Evolutionary conservation across 2,113 vertebrate species (phyloP), one percentile per base, ranked within the genome.

Genomic region (Theropithecus gelada): DNA sequence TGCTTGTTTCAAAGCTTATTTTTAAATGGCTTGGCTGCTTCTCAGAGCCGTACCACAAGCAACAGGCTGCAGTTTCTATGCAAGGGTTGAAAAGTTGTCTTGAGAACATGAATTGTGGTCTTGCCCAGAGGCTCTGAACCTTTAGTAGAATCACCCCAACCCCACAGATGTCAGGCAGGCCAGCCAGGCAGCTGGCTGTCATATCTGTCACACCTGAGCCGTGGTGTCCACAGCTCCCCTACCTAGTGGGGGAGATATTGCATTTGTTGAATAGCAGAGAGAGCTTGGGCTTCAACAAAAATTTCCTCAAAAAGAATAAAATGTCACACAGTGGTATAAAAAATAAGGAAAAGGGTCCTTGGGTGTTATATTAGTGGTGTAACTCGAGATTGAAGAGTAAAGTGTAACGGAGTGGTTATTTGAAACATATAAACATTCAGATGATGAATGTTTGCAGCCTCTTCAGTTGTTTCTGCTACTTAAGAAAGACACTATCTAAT

Each of bases 401-500:
- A 64, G 70, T 10, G 38, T 68, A 40, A 40, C 27, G 2, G 38
- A 61, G 25, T 14, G 18, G 45, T 59, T 30, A 8, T n/a, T 73
- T 27, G n/a, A 57, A 73, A 75, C 4, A 18, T 1, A 14, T 10
- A 40, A 23, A 2, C 25, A 59, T 52, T 73, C 40, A 20, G 12
- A 40, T 10, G 68, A n/a, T 8, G 27, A 64, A 64, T 6, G 61
- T 64, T 32, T 64, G 82, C n/a, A 18, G 4, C 52, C 25, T 3
- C 94, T 97, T 97, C 98, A 98, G 96, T 98, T 96, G 97, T 95
- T 97, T 97, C 97, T 98, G 97, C 98, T 97, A 88, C 5, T 96
- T 97, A 97, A 97, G 98, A 98, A 98, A 98, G 91, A 98, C 78
- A 90, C 97, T 97, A 96, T 92, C 96, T 96, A 94, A 98, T 98